Conservation (phyloP, 1,140 invertebrate genomes). For the Saccostrea cuccullata region DNA sequence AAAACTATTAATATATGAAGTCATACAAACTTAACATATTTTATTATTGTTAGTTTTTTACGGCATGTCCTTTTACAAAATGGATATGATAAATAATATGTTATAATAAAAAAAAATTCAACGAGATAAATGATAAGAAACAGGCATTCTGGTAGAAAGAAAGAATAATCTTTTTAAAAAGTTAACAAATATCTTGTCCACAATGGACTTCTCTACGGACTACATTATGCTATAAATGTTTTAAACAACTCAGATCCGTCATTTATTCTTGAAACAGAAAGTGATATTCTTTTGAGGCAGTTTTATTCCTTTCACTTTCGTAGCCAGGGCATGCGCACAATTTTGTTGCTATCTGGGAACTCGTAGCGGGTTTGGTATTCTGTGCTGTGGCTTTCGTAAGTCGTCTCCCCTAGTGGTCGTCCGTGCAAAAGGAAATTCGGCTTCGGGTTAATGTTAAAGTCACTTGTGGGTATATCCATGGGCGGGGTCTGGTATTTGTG, state of each 20-base stretch:
- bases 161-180: neutral
- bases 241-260: neutral
- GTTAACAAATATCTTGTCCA: neutral
- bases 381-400: slow-evolving; percentile 67
- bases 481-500: slow-evolving; percentile 68
- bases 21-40: slow-evolving; percentile 10
- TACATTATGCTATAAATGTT: slow-evolving; percentile 5
- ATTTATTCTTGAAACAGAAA: neutral
- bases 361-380: slow-evolving; percentile 76
- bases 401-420: slow-evolving; percentile 68
- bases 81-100: neutral
- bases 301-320: slow-evolving; percentile 47
- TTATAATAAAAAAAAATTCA: neutral
- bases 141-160: neutral
- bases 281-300: neutral
- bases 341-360: slow-evolving; percentile 75
- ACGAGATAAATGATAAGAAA: neutral
- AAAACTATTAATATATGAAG: neutral
- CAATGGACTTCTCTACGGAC: neutral
- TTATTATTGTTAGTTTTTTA: neutral
- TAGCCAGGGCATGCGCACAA: slow-evolving; percentile 75
- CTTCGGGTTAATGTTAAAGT: slow-evolving; percentile 76
- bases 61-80: neutral
- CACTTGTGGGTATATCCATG: slow-evolving; percentile 61
- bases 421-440: slow-evolving; percentile 74